These are phyloP conservation scores for Phoxinus phoxinus DNA, from an alignment of 2,113 vertebrate species.

Conservation along the genomic window DNA sequence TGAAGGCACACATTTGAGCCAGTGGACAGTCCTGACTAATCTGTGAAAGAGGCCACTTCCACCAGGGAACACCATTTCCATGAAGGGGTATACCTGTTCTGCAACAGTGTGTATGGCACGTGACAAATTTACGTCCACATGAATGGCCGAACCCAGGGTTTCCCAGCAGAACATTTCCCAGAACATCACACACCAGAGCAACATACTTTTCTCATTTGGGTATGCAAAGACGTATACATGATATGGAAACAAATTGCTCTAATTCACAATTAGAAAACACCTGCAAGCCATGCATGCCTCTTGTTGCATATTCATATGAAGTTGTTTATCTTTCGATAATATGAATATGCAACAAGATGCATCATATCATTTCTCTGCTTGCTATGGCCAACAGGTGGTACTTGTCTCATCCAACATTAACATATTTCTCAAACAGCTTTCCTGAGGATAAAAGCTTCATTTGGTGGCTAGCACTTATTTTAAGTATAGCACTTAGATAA, in stretches of 20 bases:
- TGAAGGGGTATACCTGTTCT: too few species aligned
- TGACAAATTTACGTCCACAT: too few species aligned
- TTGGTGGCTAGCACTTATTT: conserved; percentile 10
- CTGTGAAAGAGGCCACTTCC: too few species aligned
- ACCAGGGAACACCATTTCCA: too few species aligned
- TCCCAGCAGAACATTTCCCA: too few species aligned
- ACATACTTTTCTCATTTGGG: too few species aligned
- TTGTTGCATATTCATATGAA: neutral
- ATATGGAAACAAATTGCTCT: neutral
- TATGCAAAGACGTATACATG: neutral
- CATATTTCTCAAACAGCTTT: conserved; percentile 38
- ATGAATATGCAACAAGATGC: neutral
- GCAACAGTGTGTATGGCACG: too few species aligned
- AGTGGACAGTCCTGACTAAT: too few species aligned
- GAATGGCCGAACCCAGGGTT: too few species aligned
- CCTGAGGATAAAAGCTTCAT: neutral
- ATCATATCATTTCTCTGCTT: neutral
- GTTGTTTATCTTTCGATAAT: neutral
- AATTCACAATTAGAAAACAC: neutral
- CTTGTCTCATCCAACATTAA: conserved; percentile 1
- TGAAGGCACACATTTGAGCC: too few species aligned
- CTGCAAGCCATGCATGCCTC: neutral
- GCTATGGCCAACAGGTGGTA: conserved; percentile 32
- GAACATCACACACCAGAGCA: too few species aligned
- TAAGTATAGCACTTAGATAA: neutral